phyloP scores from a whole-genome alignment of 2,888 invertebrate genomes.

The Calliopum simillimum region DNA sequence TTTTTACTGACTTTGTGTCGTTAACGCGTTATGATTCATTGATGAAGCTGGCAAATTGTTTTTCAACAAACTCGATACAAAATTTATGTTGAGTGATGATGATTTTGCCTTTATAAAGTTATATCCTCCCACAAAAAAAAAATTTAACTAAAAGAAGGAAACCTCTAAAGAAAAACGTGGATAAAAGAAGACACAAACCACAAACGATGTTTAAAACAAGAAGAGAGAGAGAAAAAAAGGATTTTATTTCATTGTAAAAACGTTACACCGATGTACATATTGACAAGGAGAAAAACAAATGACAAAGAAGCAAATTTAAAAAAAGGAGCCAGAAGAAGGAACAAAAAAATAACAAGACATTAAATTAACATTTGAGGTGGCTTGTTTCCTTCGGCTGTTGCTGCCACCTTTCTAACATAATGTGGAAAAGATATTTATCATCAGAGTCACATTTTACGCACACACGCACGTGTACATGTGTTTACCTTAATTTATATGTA shows the following conservation, averaged over 20 bases:
- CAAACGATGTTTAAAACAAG: background rate
- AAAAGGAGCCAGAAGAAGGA: too few species aligned
- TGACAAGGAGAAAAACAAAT: too few species aligned
- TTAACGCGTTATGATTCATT: constrained; percentile 17
- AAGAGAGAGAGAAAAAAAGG: background rate
- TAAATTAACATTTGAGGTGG: too few species aligned
- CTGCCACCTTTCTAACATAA: background rate
- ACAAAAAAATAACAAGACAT: too few species aligned
- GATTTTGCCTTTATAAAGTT: constrained; percentile 13
- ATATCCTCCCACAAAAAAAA: background rate
- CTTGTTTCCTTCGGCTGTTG: too few species aligned
- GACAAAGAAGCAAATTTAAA: too few species aligned
- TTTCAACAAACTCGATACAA: constrained; percentile 10
- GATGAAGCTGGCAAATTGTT: constrained; percentile 6
- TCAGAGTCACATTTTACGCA: constrained; percentile 5
- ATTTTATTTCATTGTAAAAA: too few species aligned
- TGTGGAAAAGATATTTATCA: constrained; percentile 12
- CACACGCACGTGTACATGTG: constrained; percentile 4
- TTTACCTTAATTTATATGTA: background rate
- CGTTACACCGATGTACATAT: too few species aligned
- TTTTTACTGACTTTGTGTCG: too few species aligned
- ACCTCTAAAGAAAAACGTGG: background rate
- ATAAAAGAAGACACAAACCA: background rate
- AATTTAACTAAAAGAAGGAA: background rate
- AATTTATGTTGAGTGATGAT: constrained; percentile 9